Evolutionary conservation across 2,888 invertebrate genomes (phyloP), one percentile per base, ranked within the genome.

Genomic region (Alloplasta piceator): DNA sequence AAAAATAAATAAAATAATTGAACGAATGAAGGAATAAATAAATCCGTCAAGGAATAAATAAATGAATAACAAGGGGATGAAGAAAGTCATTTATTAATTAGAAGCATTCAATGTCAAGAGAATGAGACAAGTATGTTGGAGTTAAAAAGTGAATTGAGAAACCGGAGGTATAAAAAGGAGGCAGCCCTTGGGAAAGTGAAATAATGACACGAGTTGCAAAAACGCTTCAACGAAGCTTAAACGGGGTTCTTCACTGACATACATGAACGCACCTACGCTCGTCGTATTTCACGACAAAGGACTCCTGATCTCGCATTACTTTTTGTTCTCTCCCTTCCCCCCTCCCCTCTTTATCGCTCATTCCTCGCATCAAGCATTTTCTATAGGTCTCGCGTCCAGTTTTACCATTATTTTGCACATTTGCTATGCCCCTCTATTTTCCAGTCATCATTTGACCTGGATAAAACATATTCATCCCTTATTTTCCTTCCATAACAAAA

Each of bases 181-280:
- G 43, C 46, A 58, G 36, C 36, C 52, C 66, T 6, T 5, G 58
- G 58, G 38, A 67, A 61, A 72, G 67, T 61, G 71, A 63, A 67
- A 66, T 80, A 67, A 80, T 76, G 71, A 76, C 76, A 76, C 76
- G 66, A 68, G 76, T 48, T 56, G 63, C 14, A 61, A 76, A 72
- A 80, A 76, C 63, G 80, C 61, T 72, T 76, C 72, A 43, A 14
- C 72, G 61, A 60, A 67, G 71, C 67, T 72, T 63, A 67, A 71
- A 63, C 50, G 50, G 52, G 14, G 7, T 38, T 9, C 76, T 56
- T 76, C 61, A 16, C 48, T 41, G 46, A 12, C 55, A 41, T 7
- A 38, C 39, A 52, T 26, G 43, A 12, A 39, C 52, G 61, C 46
- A 48, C 52, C 16, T 14, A 56, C 39, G 50, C 39, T 10, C 12